phyloP scores from a whole-genome alignment of 2,113 vertebrate species.

The Glaucidium brasilianum region DNA sequence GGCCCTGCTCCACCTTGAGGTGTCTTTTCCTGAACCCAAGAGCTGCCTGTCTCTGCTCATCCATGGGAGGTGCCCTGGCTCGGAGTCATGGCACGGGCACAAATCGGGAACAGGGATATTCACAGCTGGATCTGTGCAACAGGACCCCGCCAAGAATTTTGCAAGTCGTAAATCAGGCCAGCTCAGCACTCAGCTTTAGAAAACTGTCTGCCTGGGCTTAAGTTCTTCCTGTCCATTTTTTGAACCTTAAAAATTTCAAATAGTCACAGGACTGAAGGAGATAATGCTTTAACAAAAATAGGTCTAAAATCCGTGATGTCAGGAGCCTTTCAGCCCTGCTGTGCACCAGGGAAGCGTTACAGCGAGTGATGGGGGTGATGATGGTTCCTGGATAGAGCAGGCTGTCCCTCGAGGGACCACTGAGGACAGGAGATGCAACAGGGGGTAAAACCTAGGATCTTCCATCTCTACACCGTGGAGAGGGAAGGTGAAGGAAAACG shows the following conservation, averaged over 20 bases:
- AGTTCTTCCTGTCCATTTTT: background rate
- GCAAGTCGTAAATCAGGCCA: background rate
- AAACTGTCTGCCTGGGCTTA: background rate
- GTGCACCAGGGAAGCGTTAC: background rate
- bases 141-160: background rate
- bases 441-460: rapidly evolving
- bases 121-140: background rate
- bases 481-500: background rate
- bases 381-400: background rate
- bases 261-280: background rate
- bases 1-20: background rate
- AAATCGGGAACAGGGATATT: rapidly evolving
- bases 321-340: background rate
- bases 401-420: background rate
- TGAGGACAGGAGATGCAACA: background rate
- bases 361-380: rapidly evolving
- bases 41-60: background rate
- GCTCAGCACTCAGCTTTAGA: background rate
- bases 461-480: rapidly evolving
- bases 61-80: rapidly evolving
- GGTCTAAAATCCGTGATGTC: background rate
- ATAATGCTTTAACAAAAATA: background rate
- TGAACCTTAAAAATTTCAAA: background rate
- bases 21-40: background rate
- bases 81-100: rapidly evolving